phyloP scores from a whole-genome alignment of 2,797 vertebrate genomes.

The Semaprochilodus insignis region DNA sequence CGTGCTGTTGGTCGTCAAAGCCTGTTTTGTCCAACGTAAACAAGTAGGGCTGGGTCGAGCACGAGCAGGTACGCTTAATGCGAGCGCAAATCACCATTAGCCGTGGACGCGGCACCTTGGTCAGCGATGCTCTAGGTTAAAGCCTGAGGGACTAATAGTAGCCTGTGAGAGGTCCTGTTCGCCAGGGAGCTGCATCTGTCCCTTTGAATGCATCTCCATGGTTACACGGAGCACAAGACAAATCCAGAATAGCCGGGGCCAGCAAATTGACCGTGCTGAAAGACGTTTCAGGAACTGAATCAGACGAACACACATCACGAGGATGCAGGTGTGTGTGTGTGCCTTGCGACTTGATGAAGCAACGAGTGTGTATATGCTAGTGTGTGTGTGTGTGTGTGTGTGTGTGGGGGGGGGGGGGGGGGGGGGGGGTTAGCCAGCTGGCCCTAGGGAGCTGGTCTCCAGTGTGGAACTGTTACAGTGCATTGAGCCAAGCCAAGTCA shows the following conservation, averaged over 20 bases:
- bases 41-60: constrained; percentile 7
- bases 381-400: constrained; percentile 14
- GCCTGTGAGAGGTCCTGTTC: constrained; percentile 33
- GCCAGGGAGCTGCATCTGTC: constrained; percentile 43
- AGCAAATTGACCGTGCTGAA: constrained; percentile 27
- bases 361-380: not conserved
- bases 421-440: constrained; percentile 40
- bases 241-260: constrained; percentile 44
- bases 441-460: constrained; percentile 29
- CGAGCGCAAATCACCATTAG: constrained; percentile 39
- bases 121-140: constrained; percentile 38
- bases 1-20: constrained; percentile 20
- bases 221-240: constrained; percentile 36
- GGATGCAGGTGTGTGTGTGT: not conserved
- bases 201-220: constrained; percentile 40
- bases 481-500: constrained; percentile 1
- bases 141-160: constrained; percentile 31
- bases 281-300: constrained; percentile 18
- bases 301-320: not conserved
- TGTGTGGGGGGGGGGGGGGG: constrained; percentile 25
- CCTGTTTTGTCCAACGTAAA: constrained; percentile 30
- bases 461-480: constrained; percentile 32
- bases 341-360: constrained; percentile 17
- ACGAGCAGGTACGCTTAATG: not conserved
- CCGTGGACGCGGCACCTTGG: constrained; percentile 23